Conservation (phyloP, 2,113 vertebrate genomes). For the Synodontis membranacea region DNA sequence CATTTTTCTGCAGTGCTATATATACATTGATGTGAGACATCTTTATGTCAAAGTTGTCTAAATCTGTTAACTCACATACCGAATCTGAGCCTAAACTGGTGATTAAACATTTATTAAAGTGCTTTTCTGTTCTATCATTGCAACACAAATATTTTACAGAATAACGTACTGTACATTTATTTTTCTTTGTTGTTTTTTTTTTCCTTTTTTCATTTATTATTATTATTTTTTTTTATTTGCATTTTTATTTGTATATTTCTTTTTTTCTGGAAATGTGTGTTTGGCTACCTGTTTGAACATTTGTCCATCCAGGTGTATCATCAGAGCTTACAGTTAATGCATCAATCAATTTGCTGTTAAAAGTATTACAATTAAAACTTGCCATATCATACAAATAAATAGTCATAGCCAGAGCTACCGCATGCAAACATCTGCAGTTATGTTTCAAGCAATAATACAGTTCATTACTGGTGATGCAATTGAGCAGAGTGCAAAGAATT, state of each 20-base stretch:
- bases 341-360: conserved; percentile 66
- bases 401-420: conserved; percentile 80
- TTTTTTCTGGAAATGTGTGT: conserved; percentile 47
- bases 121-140: conserved; percentile 77
- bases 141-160: conserved; percentile 79
- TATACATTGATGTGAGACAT: conserved; percentile 73
- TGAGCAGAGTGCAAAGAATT: conserved; percentile 77
- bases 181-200: conserved; percentile 43
- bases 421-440: conserved; percentile 82
- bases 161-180: conserved; percentile 77
- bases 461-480: conserved; percentile 80
- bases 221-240: neutral
- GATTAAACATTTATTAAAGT: conserved; percentile 85
- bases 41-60: conserved; percentile 63
- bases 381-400: conserved; percentile 85
- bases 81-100: conserved; percentile 75
- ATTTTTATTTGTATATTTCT: neutral
- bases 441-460: conserved; percentile 80
- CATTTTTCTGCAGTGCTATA: conserved; percentile 69
- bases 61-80: conserved; percentile 73
- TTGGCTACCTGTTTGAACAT: conserved; percentile 62
- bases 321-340: conserved; percentile 72
- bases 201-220: neutral
- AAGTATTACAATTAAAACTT: conserved; percentile 78
- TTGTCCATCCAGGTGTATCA: conserved; percentile 63